These are phyloP conservation scores for Drosophila nasuta DNA, from an alignment of 1,140 invertebrate species.

Conservation along the genomic window DNA sequence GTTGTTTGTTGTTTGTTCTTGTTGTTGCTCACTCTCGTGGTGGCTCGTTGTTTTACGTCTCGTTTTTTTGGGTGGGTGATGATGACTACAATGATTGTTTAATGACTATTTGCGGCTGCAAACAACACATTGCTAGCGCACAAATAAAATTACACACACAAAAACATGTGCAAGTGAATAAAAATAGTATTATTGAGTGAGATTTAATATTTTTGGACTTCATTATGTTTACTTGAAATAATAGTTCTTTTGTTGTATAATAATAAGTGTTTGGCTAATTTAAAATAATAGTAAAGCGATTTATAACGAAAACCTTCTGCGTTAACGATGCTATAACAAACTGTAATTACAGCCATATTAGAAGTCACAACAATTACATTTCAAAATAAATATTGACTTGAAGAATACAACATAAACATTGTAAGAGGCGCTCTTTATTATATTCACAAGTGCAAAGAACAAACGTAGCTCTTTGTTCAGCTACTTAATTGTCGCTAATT, in stretches of 20 bases:
- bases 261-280: neutral
- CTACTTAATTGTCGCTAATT: slow-evolving; percentile 59
- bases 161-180: slow-evolving; percentile 10
- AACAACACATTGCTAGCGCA: neutral
- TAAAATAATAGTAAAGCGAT: too few species aligned
- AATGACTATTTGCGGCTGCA: slow-evolving; percentile 47
- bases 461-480: slow-evolving; percentile 51
- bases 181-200: slow-evolving; percentile 4
- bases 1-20: slow-evolving; percentile 34
- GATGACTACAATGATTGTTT: slow-evolving; percentile 61
- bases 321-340: too few species aligned
- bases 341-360: too few species aligned
- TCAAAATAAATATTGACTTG: slow-evolving; percentile 33
- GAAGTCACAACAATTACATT: neutral
- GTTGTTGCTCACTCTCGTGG: slow-evolving; percentile 18
- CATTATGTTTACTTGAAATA: slow-evolving; percentile 3
- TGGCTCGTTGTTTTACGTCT: slow-evolving; percentile 43
- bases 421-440: slow-evolving; percentile 15
- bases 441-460: slow-evolving; percentile 37
- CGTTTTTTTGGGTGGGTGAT: slow-evolving; percentile 47
- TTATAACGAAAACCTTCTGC: too few species aligned
- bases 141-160: slow-evolving; percentile 10
- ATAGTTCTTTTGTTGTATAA: neutral
- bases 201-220: neutral
- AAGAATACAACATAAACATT: slow-evolving; percentile 31